Evolutionary conservation across 1,140 invertebrate genomes (phyloP).

Genomic region (Calliphora vicina): DNA sequence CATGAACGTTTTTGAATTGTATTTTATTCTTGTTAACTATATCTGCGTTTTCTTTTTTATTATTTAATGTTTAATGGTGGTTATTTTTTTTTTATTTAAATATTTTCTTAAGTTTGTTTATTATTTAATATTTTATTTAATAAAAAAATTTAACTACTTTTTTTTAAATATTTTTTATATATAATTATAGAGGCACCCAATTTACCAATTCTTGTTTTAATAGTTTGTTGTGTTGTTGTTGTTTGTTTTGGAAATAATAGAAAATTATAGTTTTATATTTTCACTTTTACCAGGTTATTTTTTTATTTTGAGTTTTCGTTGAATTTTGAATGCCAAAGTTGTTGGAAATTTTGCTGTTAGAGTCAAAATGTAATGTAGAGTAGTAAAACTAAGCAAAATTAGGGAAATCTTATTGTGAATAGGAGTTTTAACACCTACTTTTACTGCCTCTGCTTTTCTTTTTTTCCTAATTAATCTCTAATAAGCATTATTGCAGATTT

Average conservation of each 20-base stretch:
- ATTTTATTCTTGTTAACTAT: conserved; percentile 35
- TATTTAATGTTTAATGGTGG: conserved; percentile 25
- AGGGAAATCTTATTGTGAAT: too few relatives aligned
- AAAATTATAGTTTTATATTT: not conserved
- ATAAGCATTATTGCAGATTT: too few relatives aligned
- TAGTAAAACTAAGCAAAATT: too few relatives aligned
- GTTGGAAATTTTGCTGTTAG: not conserved
- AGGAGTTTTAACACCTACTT: too few relatives aligned
- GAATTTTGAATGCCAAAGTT: conserved; percentile 37
- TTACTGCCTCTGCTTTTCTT: too few relatives aligned
- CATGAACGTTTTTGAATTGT: conserved; percentile 63
- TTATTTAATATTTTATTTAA: conserved; percentile 45
- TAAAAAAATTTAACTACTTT: conserved; percentile 62
- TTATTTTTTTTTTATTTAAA: conserved; percentile 33
- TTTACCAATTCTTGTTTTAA: conserved; percentile 60
- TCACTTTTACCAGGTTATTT: not conserved
- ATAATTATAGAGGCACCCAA: conserved; percentile 60
- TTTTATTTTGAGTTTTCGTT: conserved; percentile 31
- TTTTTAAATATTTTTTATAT: conserved; percentile 44
- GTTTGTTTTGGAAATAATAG: conserved; percentile 20
- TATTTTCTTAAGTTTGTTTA: conserved; percentile 34
- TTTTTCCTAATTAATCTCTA: too few relatives aligned
- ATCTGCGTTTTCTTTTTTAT: conserved; percentile 5
- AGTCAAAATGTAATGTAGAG: too few relatives aligned
- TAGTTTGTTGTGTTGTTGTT: conserved; percentile 13